Percentiles rank a stretch among this genome's conserved stretches.
These are phyloP conservation scores for Alces alces DNA, from an alignment of 2,113 vertebrate genomes.

Conservation along the genomic window DNA sequence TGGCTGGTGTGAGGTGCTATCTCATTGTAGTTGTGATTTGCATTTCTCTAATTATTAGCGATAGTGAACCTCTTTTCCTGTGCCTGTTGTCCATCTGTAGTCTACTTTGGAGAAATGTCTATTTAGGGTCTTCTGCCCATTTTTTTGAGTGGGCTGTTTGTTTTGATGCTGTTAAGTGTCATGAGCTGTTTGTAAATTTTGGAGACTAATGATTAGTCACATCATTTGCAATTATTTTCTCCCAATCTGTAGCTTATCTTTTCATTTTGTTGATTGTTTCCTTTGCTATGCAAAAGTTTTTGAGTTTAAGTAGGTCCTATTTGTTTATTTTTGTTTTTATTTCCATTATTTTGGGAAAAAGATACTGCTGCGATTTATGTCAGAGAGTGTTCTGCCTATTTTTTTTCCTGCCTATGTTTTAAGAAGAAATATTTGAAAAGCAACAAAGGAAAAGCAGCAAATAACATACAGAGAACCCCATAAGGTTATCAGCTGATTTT, in stretches of 20 bases:
- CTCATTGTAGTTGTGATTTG: neutral
- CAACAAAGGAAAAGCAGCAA: neutral
- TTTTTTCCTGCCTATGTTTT: neutral
- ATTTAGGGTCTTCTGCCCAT: neutral
- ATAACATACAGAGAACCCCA: neutral
- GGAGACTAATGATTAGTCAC: neutral
- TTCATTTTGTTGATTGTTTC: neutral
- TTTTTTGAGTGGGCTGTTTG: neutral
- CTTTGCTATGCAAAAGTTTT: neutral
- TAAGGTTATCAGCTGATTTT: neutral
- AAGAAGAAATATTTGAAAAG: neutral
- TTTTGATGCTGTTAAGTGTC: neutral
- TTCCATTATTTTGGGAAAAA: neutral
- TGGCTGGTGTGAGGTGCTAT: neutral
- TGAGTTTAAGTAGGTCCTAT: neutral
- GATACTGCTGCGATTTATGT: neutral
- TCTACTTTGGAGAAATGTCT: neutral
- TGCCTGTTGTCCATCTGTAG: neutral
- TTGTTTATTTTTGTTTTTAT: neutral
- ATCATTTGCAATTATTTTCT: neutral
- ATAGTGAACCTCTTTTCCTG: neutral
- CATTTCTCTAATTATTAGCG: neutral
- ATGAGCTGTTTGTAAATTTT: neutral
- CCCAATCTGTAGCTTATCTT: neutral
- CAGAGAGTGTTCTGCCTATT: neutral